Conservation (phyloP, 2,888 invertebrate genomes). For the Hypomecis atomaria region DNA sequence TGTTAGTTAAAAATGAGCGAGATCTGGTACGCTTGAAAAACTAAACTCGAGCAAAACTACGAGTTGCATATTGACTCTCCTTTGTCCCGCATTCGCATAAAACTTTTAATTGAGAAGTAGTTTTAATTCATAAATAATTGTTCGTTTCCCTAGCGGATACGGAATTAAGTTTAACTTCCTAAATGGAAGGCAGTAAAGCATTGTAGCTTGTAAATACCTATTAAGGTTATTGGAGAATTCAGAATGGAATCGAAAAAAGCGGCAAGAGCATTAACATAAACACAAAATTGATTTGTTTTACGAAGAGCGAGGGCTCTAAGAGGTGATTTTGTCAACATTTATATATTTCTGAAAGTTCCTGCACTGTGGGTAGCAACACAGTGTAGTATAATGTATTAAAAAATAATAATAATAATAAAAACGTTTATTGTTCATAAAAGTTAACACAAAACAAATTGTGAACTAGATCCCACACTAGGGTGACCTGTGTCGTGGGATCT, state of each 20-base stretch:
- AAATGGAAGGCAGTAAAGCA: constrained; percentile 36
- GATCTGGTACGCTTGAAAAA: constrained; percentile 61
- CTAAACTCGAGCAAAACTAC: constrained; percentile 53
- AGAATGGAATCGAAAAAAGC: constrained; percentile 56
- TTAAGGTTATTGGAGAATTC: constrained; percentile 48
- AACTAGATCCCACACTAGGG: too few species aligned
- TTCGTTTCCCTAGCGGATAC: not conserved
- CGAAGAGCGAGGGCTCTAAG: too few species aligned
- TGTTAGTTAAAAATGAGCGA: constrained; percentile 70
- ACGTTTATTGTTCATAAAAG: too few species aligned
- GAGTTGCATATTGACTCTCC: constrained; percentile 46
- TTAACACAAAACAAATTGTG: too few species aligned
- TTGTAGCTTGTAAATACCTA: constrained; percentile 47
- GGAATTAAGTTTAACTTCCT: constrained; percentile 8
- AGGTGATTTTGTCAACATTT: too few species aligned
- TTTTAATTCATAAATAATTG: constrained; percentile 27
- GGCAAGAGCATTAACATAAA: too few species aligned
- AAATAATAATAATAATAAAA: too few species aligned
- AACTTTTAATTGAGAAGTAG: constrained; percentile 38
- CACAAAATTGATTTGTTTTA: too few species aligned
- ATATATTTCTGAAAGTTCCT: too few species aligned
- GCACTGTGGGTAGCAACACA: too few species aligned
- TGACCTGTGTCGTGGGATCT: too few species aligned
- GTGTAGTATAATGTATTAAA: too few species aligned
- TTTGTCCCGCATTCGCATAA: constrained; percentile 19